A percentile compares a stretch with the other conserved stretches of the same genome.
Evolutionary conservation across 1,140 invertebrate species (phyloP).

Genomic region (Teleopsis dalmanni): DNA sequence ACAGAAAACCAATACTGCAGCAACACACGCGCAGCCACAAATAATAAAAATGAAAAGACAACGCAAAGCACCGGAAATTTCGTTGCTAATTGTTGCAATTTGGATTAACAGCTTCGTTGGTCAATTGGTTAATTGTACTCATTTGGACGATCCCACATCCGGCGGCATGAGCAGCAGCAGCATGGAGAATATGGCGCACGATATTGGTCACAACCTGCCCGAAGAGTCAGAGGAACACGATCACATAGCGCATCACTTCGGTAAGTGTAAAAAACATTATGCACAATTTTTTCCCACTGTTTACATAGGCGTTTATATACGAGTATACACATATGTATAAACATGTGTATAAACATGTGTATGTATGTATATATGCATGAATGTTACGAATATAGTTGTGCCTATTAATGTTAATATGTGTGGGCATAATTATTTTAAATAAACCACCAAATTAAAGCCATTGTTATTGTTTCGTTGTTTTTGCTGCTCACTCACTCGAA

Average conservation of each 20-base stretch:
- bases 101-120: conserved; percentile 20
- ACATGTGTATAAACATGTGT: too few species aligned
- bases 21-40: neutral
- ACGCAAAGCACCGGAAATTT: conserved; percentile 42
- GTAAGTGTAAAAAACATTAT: too few species aligned
- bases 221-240: conserved; percentile 36
- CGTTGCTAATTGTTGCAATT: conserved; percentile 40
- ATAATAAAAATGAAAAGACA: conserved; percentile 35
- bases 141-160: conserved; percentile 19
- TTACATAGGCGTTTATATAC: too few species aligned
- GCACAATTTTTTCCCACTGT: too few species aligned
- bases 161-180: neutral
- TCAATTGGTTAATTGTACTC: neutral
- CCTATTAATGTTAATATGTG: too few species aligned
- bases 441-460: too few species aligned
- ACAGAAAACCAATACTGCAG: neutral
- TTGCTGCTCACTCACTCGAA: too few species aligned
- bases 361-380: too few species aligned
- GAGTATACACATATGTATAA: too few species aligned
- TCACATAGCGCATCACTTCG: conserved; percentile 39
- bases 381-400: too few species aligned
- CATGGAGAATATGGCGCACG: conserved; percentile 7
- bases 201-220: conserved; percentile 1
- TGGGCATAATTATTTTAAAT: too few species aligned
- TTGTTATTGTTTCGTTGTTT: too few species aligned